Conservation (phyloP, 2,888 invertebrate genomes). For the Spodoptera exigua region DNA sequence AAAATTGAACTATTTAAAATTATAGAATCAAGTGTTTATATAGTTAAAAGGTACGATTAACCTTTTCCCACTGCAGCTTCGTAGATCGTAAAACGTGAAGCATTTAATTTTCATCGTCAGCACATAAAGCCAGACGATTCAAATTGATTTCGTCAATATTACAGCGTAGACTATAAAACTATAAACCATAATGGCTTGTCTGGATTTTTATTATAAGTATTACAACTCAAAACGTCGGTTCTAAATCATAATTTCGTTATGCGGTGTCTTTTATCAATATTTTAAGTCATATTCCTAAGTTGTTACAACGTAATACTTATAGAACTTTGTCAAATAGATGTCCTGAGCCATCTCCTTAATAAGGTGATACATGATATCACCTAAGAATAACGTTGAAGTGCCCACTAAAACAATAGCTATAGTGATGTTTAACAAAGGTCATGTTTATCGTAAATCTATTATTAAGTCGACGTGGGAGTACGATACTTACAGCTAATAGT, state of each 20-base stretch:
- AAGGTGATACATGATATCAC: no score
- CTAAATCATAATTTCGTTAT: conserved; percentile 4
- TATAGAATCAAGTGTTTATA: no score
- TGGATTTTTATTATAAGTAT: conserved; percentile 34
- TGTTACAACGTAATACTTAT: no score
- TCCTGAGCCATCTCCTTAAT: no score
- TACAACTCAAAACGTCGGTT: conserved; percentile 24
- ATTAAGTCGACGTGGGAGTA: conserved; percentile 10
- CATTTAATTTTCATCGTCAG: conserved; percentile 17
- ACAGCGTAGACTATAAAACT: conserved; percentile 33
- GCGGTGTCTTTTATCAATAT: background rate
- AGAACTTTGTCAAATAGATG: no score
- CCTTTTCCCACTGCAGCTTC: background rate
- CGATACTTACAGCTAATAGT: conserved; percentile 18
- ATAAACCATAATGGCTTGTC: conserved; percentile 36
- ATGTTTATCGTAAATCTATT: conserved; percentile 11
- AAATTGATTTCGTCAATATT: conserved; percentile 48
- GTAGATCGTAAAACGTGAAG: conserved; percentile 11
- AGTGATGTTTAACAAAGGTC: conserved; percentile 7
- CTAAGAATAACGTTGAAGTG: background rate
- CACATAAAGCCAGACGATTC: conserved; percentile 35
- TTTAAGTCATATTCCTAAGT: no score
- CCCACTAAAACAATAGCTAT: conserved; percentile 1
- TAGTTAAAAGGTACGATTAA: no score
- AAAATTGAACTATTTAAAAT: no score